These are phyloP conservation scores for Sprattus sprattus DNA, from an alignment of 2,113 vertebrate species.

Conservation along the genomic window DNA sequence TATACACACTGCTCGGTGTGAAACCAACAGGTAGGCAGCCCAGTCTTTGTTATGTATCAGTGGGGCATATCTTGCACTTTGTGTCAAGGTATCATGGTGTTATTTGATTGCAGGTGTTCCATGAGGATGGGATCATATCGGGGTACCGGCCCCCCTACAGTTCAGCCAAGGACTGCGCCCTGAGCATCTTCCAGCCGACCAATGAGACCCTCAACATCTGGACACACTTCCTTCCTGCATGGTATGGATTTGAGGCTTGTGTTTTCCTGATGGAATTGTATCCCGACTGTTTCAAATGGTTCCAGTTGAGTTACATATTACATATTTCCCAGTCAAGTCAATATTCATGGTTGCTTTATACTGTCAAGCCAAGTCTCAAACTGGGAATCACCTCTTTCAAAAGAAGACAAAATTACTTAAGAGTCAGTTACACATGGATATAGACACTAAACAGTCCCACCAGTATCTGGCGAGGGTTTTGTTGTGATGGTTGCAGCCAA, in stretches of 20 bases:
- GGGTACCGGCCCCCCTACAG: conserved; percentile 86
- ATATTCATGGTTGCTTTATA: neutral
- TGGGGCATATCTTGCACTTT: no score
- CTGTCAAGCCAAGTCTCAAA: no score
- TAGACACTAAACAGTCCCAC: no score
- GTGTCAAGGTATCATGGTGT: no score
- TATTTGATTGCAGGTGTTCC: conserved; percentile 76
- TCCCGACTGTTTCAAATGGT: neutral
- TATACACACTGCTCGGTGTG: no score
- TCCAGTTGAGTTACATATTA: neutral
- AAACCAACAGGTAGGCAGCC: no score
- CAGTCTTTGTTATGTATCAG: no score
- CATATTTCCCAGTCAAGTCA: no score
- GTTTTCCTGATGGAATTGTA: neutral
- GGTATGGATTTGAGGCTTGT: conserved; percentile 62
- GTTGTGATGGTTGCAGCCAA: no score
- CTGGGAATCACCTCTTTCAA: neutral
- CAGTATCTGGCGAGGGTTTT: no score
- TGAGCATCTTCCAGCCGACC: conserved; percentile 90
- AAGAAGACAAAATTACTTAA: no score
- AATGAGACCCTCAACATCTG: conserved; percentile 98
- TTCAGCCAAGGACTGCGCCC: conserved; percentile 82
- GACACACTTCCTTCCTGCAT: conserved; percentile 89
- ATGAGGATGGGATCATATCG: conserved; percentile 85
- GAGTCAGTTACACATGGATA: no score